Base-by-base conservation (phyloP, 2,113 vertebrate genomes). In the Eolophus roseicapilla region DNA sequence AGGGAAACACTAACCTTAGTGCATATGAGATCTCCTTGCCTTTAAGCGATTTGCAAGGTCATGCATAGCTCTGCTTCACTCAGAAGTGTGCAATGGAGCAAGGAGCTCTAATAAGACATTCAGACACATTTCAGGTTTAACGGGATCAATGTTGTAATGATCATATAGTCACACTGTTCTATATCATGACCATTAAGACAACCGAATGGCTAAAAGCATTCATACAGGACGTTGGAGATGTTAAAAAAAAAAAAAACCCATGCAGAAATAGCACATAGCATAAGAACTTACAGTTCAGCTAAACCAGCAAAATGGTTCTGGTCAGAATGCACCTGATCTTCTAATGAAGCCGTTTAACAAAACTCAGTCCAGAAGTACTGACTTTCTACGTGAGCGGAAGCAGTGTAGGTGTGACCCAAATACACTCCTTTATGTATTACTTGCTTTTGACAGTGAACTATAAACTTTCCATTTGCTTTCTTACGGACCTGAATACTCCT, bases 181-280 rank as follows among this genome's bases (percentile, higher is more conserved):
- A 1, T 2, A 47, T 78, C 3, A 2, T 0, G 18, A 13, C 33
- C 41, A 16, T 5, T 11, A 5, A n/a, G 23, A 27, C 11, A 79
- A 33, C 4, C 29, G 41, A 75, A 43, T 2, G 25, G 17, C 44
- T 55, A 17, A 47, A 52, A 39, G 6, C n/a, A 16, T 41, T 64
- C n/a, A 7, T 3, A 21, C 0, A 1, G 49, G 55, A 29, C 14
- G 10, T 8, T 10, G 15, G 67, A 62, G 55, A 44, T 7, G 17
- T 16, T 59, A 35, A 35, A 35, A 23, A 43, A 41, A 79, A 50
- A 35, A 23, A 43, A 50, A 2, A 1, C n/a, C 39, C 39, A 3
- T 5, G 33, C 29, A 82, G 70, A 44, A 57, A 57, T 1, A 78
- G 35, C 35, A n/a, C 20, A 17, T 7, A 13, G 6, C 16, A 1